Base-by-base conservation (phyloP, 1,140 invertebrate species). In the Polypedilum vanderplanki region DNA sequence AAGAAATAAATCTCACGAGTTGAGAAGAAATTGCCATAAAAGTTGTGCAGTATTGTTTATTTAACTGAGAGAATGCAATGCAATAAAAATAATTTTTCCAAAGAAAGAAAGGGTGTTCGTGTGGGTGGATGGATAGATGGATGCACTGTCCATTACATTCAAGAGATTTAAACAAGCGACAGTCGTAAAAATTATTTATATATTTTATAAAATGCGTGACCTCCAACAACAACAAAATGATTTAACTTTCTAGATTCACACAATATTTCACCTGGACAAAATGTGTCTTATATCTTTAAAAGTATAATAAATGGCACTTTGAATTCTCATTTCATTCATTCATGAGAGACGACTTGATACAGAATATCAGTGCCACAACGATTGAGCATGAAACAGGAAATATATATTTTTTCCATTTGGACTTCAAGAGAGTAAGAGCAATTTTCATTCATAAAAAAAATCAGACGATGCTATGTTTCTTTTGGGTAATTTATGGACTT, bases 311-410 rank as follows among this genome's bases (percentile, higher is more conserved):
- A 57, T 57, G 46, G 46, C 46, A 57, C 12, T 57, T 57, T 12
- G 46, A 57, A n/a, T 57, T 3, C 24, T 33, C 46, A 12, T 12
- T 57, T 57, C 46, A 57, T 57, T 57, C 46, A 57, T 46, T 46
- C 41, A 46, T 46, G 15, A 46, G 15, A 46, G 15, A 46, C 15
- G 9, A 46, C 41, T 46, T 57, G 46, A 57, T 57, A n/a, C 46
- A 57, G 4, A 9, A 57, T 12, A 57, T 33, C 24, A 33, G 24
- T 33, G 24, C 24, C 24, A 33, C 24, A 33, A 33, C 12, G 46
- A n/a, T 57, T 57, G 46, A 57, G 46, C 41, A 46, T 46, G 41
- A 46, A 57, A 57, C 46, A 57, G 46, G 46, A 57, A 57, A 57
- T 57, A 57, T 57, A 57, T n/a, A 57, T 57, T 57, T n/a, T 57